A percentile compares a stretch with the other conserved stretches of the same genome.
Conservation (phyloP, 1,140 invertebrate genomes). For the Solen grandis region DNA sequence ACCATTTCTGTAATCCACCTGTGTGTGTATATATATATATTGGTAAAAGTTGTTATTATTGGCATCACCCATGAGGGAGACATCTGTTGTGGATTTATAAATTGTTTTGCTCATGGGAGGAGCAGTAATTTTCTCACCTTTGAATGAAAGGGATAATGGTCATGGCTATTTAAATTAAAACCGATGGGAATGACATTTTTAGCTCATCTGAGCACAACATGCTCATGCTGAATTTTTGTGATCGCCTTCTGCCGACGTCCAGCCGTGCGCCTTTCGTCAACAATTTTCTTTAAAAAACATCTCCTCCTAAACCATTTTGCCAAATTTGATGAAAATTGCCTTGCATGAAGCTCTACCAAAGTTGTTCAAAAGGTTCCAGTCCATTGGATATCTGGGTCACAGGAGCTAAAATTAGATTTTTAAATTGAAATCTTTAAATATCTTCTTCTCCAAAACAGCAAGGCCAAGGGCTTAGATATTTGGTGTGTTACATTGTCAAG, state of each 20-base stretch:
- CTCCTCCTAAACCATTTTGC: no score
- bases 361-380: not conserved
- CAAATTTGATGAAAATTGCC: no score
- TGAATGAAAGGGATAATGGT: no score
- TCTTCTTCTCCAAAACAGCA: not conserved
- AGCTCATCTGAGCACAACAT: not conserved
- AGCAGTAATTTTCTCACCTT: no score
- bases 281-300: not conserved
- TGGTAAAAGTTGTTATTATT: not conserved
- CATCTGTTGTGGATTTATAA: not conserved
- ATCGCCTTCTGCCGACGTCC: not conserved
- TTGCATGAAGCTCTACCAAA: not conserved
- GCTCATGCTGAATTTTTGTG: not conserved
- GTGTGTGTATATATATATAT: not conserved
- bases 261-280: not conserved
- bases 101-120: no score
- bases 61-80: not conserved
- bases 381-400: not conserved
- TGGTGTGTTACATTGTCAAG: no score
- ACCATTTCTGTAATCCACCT: not conserved
- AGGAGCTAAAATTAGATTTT: not conserved
- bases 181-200: not conserved
- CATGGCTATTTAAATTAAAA: no score
- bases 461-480: not conserved
- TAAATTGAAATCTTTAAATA: not conserved